Evolutionary conservation across 2,113 vertebrate species (phyloP), one percentile per base, ranked within the genome.

Genomic region (Xyliphius kryptos): DNA sequence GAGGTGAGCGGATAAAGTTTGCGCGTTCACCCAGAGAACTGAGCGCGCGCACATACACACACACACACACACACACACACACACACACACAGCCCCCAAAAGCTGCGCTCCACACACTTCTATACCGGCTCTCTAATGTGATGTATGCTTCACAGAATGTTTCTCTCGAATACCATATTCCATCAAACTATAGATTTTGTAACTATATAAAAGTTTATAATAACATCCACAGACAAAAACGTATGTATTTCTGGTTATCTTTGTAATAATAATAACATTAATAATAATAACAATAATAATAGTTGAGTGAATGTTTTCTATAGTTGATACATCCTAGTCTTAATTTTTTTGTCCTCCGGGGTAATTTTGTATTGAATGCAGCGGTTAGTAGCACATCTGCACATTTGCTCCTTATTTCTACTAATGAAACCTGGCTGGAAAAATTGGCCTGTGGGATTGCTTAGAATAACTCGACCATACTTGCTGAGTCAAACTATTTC

Each of bases 41-140:
- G 21, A 51, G 37, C 21, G 56, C 20, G 20, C 20, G 11, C 32
- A 5, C 20, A 1, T n/a, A 2, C 26, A 2, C 16, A 1, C 22
- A 2, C 57, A 9, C 19, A 2, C 56, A 7, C 41, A 1, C 40
- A 3, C 19, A 19, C 55, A 7, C 55, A 4, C 54, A 2, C 37
- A 17, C 57, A 48, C 5, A 3, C 44, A 20, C 58, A 19, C 58
- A 77, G 68, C 82, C 82, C 80, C 87, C 82, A 77, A 91, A 89
- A 74, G n/a, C 79, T 59, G 80, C 69, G 67, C 77, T 66, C 74
- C 62, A 73, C 37, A 56, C 77, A 75, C 79, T 51, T n/a, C n/a
- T n/a, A n/a, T 73, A 89, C 89, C 90, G 88, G 83, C 77, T 79
- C 80, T 14, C 68, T 1, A 52, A 16, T 63, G 65, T 91, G 88